Base-by-base conservation (phyloP, 2,797 vertebrate species). In the Anguilla pacifica region DNA sequence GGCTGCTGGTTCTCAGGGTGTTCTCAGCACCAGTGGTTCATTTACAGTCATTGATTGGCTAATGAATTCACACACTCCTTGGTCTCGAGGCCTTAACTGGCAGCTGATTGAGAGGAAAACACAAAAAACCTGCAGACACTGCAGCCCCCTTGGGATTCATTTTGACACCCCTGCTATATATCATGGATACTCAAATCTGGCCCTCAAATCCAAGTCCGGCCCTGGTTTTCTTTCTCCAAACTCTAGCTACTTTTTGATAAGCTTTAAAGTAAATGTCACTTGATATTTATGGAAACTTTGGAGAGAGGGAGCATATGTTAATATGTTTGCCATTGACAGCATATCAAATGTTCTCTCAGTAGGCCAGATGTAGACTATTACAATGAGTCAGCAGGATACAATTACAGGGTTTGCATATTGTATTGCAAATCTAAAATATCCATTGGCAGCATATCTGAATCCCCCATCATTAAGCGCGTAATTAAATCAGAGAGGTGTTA, bases 401-500 rank as follows among this genome's bases (percentile, higher is more conserved):
- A 87, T 83, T 70, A 28, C 83, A 84, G 53, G 70, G 5, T 3
- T n/a, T 53, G 49, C 82, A 11, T 88, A 84, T 55, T 81, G 85
- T 79, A 79, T 74, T 87, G 46, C 53, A 87, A 83, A 87, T 87
- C 77, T 31, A 77, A 77, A 77, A 77, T 77, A 77, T 49, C 43
- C 81, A 85, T 88, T 84, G 55, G 72, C 46, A 83, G 85, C 85
- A 85, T 19, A 72, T 57, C 82, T 85, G 82, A 84, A 84, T 90
- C 72, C 49, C 35, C 83, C 70, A 83, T 88, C 88, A 88, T 83
- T 64, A 88, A 79, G 83, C 49, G 49, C 85, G 64, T 87, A 83
- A 90, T 88, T 85, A 55, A 87, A 85, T 88, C 77, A 79, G 74
- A 77, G 85, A 87, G 87, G 74, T 88, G 85, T 85, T 85, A 61